These are phyloP conservation scores for Platycheirus albimanus DNA, from an alignment of 2,888 invertebrate genomes.

Conservation along the genomic window DNA sequence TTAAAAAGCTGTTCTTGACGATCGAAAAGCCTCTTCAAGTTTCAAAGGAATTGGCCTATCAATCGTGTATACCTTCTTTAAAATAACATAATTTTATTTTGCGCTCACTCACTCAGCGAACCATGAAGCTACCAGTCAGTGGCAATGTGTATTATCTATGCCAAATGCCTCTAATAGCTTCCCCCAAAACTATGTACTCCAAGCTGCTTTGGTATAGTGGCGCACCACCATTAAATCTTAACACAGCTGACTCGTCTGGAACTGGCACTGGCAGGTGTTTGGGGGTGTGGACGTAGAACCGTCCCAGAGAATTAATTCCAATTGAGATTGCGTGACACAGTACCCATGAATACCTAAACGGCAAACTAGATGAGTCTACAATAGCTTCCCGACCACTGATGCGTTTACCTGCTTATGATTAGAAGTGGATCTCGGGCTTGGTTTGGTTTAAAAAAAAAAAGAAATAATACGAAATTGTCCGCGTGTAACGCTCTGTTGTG, in stretches of 20 bases:
- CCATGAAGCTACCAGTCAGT: slow-evolving; percentile 49
- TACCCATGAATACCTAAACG: slow-evolving; percentile 68
- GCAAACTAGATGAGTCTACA: slow-evolving; percentile 61
- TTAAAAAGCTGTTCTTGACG: too few species aligned
- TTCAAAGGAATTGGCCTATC: too few species aligned
- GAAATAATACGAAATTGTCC: slow-evolving; percentile 47
- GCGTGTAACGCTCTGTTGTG: slow-evolving; percentile 65
- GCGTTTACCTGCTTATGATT: slow-evolving; percentile 71
- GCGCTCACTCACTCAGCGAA: slow-evolving; percentile 50
- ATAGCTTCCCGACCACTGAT: slow-evolving; percentile 69
- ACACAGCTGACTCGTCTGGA: slow-evolving; percentile 31
- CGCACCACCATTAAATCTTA: slow-evolving; percentile 36
- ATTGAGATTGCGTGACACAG: slow-evolving; percentile 72
- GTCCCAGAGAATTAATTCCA: slow-evolving; percentile 60
- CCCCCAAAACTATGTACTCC: slow-evolving; percentile 38
- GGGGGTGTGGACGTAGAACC: slow-evolving; percentile 26
- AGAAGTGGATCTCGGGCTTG: slow-evolving; percentile 66
- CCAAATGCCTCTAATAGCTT: slow-evolving; percentile 61
- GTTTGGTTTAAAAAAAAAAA: slow-evolving; percentile 10
- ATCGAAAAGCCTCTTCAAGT: too few species aligned
- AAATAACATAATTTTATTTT: slow-evolving; percentile 39
- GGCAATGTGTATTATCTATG: slow-evolving; percentile 39
- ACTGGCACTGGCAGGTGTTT: too few species aligned
- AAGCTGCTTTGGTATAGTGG: slow-evolving; percentile 10
- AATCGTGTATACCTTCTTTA: background rate